These are phyloP conservation scores for Caenorhabditis zanzibari DNA, from an alignment of 2,888 invertebrate genomes.

Conservation along the genomic window DNA sequence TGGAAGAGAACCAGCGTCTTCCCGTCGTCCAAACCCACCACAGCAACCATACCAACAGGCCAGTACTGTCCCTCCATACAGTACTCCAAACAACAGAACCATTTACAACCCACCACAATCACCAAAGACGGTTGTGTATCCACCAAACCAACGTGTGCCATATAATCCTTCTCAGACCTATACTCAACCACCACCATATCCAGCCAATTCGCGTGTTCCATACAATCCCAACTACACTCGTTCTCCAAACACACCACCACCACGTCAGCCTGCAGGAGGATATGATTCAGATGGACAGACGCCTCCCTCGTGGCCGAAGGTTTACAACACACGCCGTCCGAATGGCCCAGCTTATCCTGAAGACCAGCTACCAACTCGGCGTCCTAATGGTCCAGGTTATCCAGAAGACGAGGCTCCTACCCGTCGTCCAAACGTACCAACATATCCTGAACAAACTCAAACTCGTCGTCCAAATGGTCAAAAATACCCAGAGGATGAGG, in stretches of 20 bases:
- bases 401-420: constrained; percentile 46
- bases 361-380: constrained; percentile 31
- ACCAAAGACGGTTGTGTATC: constrained; percentile 15
- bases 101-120: constrained; percentile 34
- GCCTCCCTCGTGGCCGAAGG: constrained; percentile 41
- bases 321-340: constrained; percentile 46
- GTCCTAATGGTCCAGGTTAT: constrained; percentile 33
- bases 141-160: constrained; percentile 24
- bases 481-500: constrained; percentile 31
- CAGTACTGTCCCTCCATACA: constrained; percentile 31
- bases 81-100: constrained; percentile 42
- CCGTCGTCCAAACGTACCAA: constrained; percentile 32
- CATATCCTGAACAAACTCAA: constrained; percentile 39
- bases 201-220: constrained; percentile 11
- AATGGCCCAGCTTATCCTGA: constrained; percentile 38
- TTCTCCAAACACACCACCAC: constrained; percentile 46
- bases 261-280: constrained; percentile 53
- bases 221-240: constrained; percentile 30
- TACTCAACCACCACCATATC: constrained; percentile 14
- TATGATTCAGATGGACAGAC: constrained; percentile 46
- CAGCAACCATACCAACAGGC: constrained; percentile 37
- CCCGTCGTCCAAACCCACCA: constrained; percentile 47
- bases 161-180: constrained; percentile 34
- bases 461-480: background rate
- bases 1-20: constrained; percentile 52